phyloP scores from a whole-genome alignment of 2,888 invertebrate species.

The Eupeodes luniger region DNA sequence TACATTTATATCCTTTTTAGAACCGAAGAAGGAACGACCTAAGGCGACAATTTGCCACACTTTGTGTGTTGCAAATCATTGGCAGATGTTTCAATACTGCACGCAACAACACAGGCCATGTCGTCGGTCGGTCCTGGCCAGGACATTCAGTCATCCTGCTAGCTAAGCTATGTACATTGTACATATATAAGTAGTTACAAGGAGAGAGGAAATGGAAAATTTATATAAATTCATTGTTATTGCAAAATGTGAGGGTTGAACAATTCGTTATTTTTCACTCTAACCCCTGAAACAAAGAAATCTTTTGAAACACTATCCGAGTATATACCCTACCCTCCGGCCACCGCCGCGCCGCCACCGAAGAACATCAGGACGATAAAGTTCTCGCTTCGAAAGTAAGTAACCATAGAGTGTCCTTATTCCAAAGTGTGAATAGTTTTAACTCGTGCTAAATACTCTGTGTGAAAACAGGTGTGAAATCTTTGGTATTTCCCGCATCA shows the following conservation, averaged over 20 bases:
- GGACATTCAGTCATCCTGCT: too few species aligned
- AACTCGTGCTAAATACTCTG: slow-evolving; percentile 69
- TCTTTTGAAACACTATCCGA: slow-evolving; percentile 27
- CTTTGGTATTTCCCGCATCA: slow-evolving; percentile 49
- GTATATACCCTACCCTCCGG: too few species aligned
- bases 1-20: slow-evolving; percentile 51
- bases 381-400: background rate
- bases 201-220: slow-evolving; percentile 30
- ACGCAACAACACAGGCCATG: background rate
- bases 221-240: slow-evolving; percentile 53
- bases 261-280: slow-evolving; percentile 51
- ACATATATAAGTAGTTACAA: too few species aligned
- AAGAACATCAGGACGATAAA: background rate
- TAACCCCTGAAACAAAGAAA: slow-evolving; percentile 45
- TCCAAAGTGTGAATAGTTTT: slow-evolving; percentile 15
- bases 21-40: background rate
- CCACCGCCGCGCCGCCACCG: background rate
- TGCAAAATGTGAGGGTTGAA: slow-evolving; percentile 60
- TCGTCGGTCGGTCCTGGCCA: too few species aligned
- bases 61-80: slow-evolving; percentile 66
- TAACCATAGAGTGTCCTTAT: too few species aligned
- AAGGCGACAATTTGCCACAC: slow-evolving; percentile 72
- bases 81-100: slow-evolving; percentile 67
- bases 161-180: background rate
- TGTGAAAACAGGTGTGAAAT: slow-evolving; percentile 69